phyloP scores from a whole-genome alignment of 2,888 invertebrate species.

The Patella pellucida region DNA sequence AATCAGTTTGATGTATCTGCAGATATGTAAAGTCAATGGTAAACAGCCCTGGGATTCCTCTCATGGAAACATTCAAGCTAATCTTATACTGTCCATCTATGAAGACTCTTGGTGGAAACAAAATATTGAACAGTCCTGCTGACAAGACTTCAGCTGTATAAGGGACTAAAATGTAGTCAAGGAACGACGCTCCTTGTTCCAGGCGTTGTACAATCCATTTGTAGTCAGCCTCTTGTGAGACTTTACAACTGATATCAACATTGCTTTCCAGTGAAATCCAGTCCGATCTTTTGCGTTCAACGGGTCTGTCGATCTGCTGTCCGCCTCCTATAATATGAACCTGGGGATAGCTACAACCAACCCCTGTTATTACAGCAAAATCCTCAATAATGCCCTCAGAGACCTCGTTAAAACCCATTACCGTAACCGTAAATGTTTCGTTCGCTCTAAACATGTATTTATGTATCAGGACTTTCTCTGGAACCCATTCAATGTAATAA shows the following conservation, averaged over 20 bases:
- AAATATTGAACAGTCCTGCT: conserved; percentile 43
- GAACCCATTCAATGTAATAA: conserved; percentile 23
- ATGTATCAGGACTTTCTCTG: conserved; percentile 29
- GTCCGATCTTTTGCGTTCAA: conserved; percentile 38
- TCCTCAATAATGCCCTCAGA: conserved; percentile 35
- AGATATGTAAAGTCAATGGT: conserved; percentile 46
- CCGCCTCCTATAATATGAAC: conserved; percentile 51
- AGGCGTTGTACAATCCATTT: conserved; percentile 43
- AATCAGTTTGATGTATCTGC: conserved; percentile 39
- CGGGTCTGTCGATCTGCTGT: conserved; percentile 44
- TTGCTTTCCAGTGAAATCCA: conserved; percentile 47
- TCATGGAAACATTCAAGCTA: conserved; percentile 51
- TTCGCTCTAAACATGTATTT: conserved; percentile 41
- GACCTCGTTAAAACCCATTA: conserved; percentile 42
- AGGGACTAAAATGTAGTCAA: conserved; percentile 39
- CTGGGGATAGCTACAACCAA: conserved; percentile 48
- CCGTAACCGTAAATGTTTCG: conserved; percentile 39
- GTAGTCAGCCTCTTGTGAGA: conserved; percentile 39
- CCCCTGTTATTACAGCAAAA: conserved; percentile 44
- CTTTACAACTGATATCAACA: conserved; percentile 49
- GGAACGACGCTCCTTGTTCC: conserved; percentile 38
- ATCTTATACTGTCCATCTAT: conserved; percentile 44
- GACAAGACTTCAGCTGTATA: conserved; percentile 28
- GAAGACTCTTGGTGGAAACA: conserved; percentile 42
- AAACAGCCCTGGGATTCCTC: conserved; percentile 45